Evolutionary conservation across 2,888 invertebrate species (phyloP), one percentile per base, ranked within the genome.

Genomic region (Lucinisca nassula): DNA sequence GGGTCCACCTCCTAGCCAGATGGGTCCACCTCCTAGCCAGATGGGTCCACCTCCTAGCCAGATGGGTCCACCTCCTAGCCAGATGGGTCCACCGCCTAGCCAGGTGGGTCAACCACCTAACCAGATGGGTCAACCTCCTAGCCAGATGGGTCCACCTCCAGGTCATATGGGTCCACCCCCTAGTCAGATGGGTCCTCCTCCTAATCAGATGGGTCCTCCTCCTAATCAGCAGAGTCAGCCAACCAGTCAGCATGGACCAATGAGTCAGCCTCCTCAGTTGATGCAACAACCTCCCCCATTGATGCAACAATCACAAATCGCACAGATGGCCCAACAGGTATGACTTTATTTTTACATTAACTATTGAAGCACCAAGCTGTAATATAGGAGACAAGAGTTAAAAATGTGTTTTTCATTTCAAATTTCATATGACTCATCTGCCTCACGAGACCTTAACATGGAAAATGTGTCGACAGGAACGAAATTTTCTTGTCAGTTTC

Each of bases 111-210:
- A 86, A 80, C 88, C 89, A 35, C 82, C 87, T 27, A 14, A 30
- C 67, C 79, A 38, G n/a, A 67, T 78, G 38, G 75, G 51, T 24
- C 72, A 55, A 58, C 75, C 49, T 10, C 87, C 82, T 10, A 27
- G 30, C 14, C 87, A 82, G 27, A 78, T 89, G 70, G 87, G 87
- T 40, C 87, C 87, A 82, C 89, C 91, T 49, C 84, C 89, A 12
- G 75, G 49, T 37, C 85, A 80, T 58, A 61, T 86, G 55, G 49
- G 82, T n/a, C 87, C 81, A 17, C 86, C 86, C 21, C 89, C 89
- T 74, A 85, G 82, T 24, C 88, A 84, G 79, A 72, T 70, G 35
- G 80, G 67, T 45, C 82, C 77, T 38, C 85, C 81, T n/a, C 85
- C 80, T 38, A 30, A 12, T 32, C 76, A 72, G 72, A 37, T 61